A percentile compares a stretch with the other conserved stretches of the same genome.
Evolutionary conservation across 2,113 vertebrate species (phyloP).

Genomic region (Stegostoma tigrinum): DNA sequence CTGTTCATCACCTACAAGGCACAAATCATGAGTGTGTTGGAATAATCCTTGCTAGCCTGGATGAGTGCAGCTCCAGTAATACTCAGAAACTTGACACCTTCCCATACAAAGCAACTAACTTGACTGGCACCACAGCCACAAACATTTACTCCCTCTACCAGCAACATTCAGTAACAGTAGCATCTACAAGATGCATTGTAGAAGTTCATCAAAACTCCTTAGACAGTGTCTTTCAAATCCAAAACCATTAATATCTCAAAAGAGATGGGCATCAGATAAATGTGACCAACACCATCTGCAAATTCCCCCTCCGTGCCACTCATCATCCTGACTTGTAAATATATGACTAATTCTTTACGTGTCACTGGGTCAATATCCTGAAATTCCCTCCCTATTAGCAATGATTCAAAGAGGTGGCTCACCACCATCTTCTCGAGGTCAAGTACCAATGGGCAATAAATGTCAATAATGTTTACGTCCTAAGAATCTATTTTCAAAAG

Average conservation of each 20-base stretch:
- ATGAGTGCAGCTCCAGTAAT: no score
- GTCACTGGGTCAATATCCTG: background rate
- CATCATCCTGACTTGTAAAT: background rate
- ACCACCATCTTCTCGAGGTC: background rate
- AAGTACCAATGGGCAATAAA: background rate
- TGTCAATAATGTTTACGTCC: background rate
- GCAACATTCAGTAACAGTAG: no score
- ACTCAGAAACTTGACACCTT: no score
- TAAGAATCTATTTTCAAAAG: background rate
- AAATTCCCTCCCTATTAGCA: background rate
- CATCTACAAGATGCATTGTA: background rate
- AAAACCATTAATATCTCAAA: background rate
- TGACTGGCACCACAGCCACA: no score
- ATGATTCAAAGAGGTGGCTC: background rate
- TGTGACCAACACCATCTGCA: background rate
- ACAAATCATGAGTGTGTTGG: no score
- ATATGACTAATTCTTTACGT: background rate
- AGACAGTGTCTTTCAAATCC: background rate
- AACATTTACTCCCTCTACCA: no score
- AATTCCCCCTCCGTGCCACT: background rate
- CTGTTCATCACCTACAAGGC: no score
- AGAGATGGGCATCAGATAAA: background rate
- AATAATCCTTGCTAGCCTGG: no score
- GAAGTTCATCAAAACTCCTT: no score
- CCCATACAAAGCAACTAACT: no score